These are phyloP conservation scores for Crypturellus tataupa DNA, from an alignment of 2,797 vertebrate species.

Conservation along the genomic window DNA sequence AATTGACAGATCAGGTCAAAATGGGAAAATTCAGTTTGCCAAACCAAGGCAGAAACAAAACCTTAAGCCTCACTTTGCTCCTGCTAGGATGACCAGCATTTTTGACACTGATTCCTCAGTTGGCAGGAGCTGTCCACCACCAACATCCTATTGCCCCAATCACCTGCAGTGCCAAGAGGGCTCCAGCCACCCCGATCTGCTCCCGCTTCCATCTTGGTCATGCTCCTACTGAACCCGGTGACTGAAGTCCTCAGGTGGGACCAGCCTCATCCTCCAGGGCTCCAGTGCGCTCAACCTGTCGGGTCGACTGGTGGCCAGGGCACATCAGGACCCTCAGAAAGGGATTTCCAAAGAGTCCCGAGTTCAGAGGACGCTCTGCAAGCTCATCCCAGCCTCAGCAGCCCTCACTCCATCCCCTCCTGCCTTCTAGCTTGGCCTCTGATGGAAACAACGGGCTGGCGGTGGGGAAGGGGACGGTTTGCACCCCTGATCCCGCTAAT, in stretches of 20 bases:
- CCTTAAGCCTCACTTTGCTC: neutral
- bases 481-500: neutral
- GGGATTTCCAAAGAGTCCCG: neutral
- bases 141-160: neutral
- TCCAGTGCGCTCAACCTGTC: neutral
- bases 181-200: neutral
- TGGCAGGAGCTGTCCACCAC: neutral
- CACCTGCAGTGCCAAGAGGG: neutral
- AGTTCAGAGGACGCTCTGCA: neutral
- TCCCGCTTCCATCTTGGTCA: neutral
- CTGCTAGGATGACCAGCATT: fast-evolving
- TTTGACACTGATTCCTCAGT: fast-evolving
- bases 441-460: neutral
- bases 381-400: neutral
- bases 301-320: neutral
- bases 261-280: fast-evolving
- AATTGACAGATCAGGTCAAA: slow-evolving; percentile 47
- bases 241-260: neutral
- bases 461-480: neutral
- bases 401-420: neutral
- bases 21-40: slow-evolving; percentile 20
- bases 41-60: slow-evolving; percentile 29
- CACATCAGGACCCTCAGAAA: neutral
- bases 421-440: neutral
- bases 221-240: neutral